Conservation (phyloP, 2,888 invertebrate genomes). For the Bombylius major region DNA sequence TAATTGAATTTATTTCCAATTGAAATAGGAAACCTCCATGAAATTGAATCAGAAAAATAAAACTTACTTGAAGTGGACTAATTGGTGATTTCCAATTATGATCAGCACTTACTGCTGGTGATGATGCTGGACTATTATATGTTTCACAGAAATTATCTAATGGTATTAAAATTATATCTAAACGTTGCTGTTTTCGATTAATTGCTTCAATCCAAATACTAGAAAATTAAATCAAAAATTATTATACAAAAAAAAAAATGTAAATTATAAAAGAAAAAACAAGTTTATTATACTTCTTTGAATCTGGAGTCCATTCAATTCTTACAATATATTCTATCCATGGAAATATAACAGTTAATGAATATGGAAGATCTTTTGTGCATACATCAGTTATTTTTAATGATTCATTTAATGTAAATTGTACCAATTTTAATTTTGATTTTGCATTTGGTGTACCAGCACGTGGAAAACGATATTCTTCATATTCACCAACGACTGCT, state of each 20-base stretch:
- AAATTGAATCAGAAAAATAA: not conserved
- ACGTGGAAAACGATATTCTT: slow-evolving; percentile 75
- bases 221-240: slow-evolving; percentile 10
- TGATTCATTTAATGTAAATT: slow-evolving; percentile 50
- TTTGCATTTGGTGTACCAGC: slow-evolving; percentile 85
- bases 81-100: slow-evolving; percentile 36
- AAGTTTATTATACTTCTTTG: slow-evolving; percentile 56
- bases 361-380: slow-evolving; percentile 61
- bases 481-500: slow-evolving; percentile 64
- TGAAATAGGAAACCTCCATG: not conserved
- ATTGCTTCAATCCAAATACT: slow-evolving; percentile 89
- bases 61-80: slow-evolving; percentile 28
- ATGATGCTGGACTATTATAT: slow-evolving; percentile 36
- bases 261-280: not conserved
- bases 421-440: slow-evolving; percentile 74
- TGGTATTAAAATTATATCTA: slow-evolving; percentile 74
- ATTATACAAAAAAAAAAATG: not conserved
- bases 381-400: slow-evolving; percentile 62
- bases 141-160: slow-evolving; percentile 56
- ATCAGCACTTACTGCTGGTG: slow-evolving; percentile 30
- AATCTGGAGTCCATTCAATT: slow-evolving; percentile 90
- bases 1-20: no score
- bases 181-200: slow-evolving; percentile 71
- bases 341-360: slow-evolving; percentile 69
- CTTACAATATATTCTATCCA: slow-evolving; percentile 93